Evolutionary conservation across 2,797 vertebrate species (phyloP).

Genomic region (Acrossocheilus wenchowensis): DNA sequence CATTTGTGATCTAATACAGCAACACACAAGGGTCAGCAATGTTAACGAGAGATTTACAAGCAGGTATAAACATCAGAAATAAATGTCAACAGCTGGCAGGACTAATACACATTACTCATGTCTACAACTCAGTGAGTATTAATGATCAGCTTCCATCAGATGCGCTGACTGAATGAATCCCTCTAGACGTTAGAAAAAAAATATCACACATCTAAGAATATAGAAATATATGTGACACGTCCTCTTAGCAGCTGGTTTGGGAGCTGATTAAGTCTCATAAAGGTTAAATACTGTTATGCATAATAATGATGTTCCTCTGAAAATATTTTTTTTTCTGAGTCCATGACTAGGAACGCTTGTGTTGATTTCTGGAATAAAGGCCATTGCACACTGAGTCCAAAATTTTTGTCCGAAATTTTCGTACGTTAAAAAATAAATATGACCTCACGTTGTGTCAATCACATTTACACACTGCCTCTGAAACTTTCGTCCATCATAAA

Average conservation of each 20-base stretch:
- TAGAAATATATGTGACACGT: not conserved
- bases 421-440: no score
- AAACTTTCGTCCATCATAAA: no score
- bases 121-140: not conserved
- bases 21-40: slow-evolving; percentile 71
- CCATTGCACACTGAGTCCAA: no score
- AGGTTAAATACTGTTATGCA: slow-evolving; percentile 17
- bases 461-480: no score
- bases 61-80: slow-evolving; percentile 68
- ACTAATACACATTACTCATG: slow-evolving; percentile 64
- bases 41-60: slow-evolving; percentile 76
- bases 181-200: not conserved
- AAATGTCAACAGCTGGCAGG: slow-evolving; percentile 70
- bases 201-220: not conserved
- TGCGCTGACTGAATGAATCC: not conserved
- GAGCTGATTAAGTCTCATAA: slow-evolving; percentile 16
- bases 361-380: not conserved
- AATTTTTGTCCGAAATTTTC: no score
- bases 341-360: not conserved
- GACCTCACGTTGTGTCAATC: no score
- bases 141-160: not conserved
- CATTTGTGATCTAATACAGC: slow-evolving; percentile 72
- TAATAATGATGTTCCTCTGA: not conserved
- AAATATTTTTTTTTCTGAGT: not conserved
- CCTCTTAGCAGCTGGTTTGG: slow-evolving; percentile 16